Base-by-base conservation (phyloP, 1,140 invertebrate genomes). In the Venustaconcha ellipsiformis region DNA sequence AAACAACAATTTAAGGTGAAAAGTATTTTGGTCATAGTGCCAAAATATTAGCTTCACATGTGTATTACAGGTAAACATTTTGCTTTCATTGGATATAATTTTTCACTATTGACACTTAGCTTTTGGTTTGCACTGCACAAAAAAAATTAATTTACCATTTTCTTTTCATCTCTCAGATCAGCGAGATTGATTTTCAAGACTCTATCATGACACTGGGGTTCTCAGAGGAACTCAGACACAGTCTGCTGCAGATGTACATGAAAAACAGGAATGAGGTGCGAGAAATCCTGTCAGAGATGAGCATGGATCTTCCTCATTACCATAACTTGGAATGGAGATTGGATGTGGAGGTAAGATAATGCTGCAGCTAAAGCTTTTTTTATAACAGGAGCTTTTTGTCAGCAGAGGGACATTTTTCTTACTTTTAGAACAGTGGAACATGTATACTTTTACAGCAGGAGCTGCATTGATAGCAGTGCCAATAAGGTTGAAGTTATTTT, bases 261-360 rank as follows among this genome's bases (percentile, higher is more conserved):
- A 83, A 89, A 57, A 92, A 92, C 81, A 87, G 91, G 76, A 72
- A 83, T 67, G 92, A 93, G 76, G 89, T 93, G 30, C 76, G 86
- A 18, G 72, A 90, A 60, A 88, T 90, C 18, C 78, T 94, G n/a
- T 80, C 84, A 48, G 86, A 89, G 59, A 89, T 92, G 82, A 86
- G 88, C 65, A 88, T 93, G 78, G 91, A 91, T 70, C 86, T 92
- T 23, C 90, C 91, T 55, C 90, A 93, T 81, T 94, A 93, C 87
- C 87, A 92, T 72, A 90, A 93, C 83, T 85, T 94, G 72, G 91
- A 94, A 75, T 94, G 93, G 93, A 90, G 93, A 82, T 92, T 93
- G 87, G 93, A 94, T 91, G 91, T 93, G 14, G 91, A 93, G 90
- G 93, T 93, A 90, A 13, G 20, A 67, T 11, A 48, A 6, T 48